Conservation (phyloP, 2,797 vertebrate genomes). For the Alauda arvensis region DNA sequence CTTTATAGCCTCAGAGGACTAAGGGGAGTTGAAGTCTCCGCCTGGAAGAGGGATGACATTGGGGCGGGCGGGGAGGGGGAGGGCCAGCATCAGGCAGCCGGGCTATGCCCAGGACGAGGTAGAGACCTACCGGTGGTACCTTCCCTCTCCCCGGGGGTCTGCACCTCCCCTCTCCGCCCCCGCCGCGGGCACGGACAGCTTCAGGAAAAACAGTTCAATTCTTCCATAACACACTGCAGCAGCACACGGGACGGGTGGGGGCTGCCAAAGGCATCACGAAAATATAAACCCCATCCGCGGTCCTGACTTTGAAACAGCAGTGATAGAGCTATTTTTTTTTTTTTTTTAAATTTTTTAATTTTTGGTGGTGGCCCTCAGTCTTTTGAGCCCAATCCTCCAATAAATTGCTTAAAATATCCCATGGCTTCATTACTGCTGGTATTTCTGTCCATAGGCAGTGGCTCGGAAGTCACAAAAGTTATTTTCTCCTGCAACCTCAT, state of each 20-base stretch:
- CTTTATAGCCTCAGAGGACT: not conserved
- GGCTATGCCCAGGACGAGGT: not conserved
- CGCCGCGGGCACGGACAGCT: not conserved
- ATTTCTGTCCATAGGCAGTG: not conserved
- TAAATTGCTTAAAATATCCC: not conserved
- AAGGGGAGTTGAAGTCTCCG: not conserved
- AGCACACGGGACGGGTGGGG: not conserved
- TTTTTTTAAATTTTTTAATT: not conserved
- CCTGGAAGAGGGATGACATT: not conserved
- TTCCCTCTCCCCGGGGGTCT: not conserved
- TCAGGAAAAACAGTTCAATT: not conserved
- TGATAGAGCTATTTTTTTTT: fast-evolving
- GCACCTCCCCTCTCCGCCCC: not conserved
- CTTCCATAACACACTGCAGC: not conserved
- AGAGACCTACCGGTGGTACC: not conserved
- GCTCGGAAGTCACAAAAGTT: not conserved
- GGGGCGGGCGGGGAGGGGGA: fast-evolving
- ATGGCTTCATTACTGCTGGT: not conserved
- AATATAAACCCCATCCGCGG: not conserved
- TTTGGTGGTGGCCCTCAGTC: fast-evolving
- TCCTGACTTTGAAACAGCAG: not conserved
- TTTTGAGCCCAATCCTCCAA: not conserved
- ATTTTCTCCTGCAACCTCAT: not conserved
- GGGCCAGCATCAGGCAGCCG: not conserved
- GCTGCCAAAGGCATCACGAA: not conserved